Percentiles rank a stretch among this genome's conserved stretches.
phyloP scores from a whole-genome alignment of 1,140 invertebrate genomes.

The Drosophila lini region DNA sequence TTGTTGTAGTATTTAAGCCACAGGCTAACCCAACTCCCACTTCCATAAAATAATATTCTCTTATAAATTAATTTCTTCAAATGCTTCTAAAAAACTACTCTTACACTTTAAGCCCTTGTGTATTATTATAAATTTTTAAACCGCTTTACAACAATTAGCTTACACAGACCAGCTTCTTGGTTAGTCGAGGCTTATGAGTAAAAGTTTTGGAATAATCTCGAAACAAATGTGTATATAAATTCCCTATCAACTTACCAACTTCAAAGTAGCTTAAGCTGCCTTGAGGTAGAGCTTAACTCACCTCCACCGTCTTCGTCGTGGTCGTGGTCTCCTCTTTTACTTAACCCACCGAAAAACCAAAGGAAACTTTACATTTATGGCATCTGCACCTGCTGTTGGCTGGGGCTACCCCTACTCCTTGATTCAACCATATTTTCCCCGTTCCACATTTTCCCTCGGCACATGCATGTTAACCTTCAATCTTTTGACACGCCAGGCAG shows the following conservation, averaged over 20 bases:
- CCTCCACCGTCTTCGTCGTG: neutral
- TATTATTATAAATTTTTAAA: constrained; percentile 1
- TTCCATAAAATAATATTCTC: neutral
- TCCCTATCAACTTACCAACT: constrained; percentile 51
- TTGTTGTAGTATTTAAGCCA: neutral
- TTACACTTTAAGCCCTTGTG: neutral
- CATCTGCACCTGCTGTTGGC: constrained; percentile 66
- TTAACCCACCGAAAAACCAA: constrained; percentile 15
- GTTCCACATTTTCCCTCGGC: constrained; percentile 2
- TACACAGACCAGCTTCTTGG: neutral
- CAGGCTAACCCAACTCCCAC: neutral
- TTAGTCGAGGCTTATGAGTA: constrained; percentile 4
- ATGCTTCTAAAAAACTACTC: neutral
- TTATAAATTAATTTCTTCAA: neutral
- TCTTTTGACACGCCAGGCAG: constrained; percentile 62
- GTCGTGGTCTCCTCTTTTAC: neutral
- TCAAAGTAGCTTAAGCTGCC: constrained; percentile 43
- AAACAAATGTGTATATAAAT: constrained; percentile 34
- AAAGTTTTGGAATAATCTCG: constrained; percentile 31
- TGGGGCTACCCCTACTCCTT: neutral
- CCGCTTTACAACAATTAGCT: constrained; percentile 16
- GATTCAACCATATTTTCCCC: neutral
- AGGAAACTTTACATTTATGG: constrained; percentile 73
- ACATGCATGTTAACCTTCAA: constrained; percentile 65
- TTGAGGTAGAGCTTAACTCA: constrained; percentile 41